These are phyloP conservation scores for Dexiosoma caninum DNA, from an alignment of 2,888 invertebrate genomes.

Conservation along the genomic window DNA sequence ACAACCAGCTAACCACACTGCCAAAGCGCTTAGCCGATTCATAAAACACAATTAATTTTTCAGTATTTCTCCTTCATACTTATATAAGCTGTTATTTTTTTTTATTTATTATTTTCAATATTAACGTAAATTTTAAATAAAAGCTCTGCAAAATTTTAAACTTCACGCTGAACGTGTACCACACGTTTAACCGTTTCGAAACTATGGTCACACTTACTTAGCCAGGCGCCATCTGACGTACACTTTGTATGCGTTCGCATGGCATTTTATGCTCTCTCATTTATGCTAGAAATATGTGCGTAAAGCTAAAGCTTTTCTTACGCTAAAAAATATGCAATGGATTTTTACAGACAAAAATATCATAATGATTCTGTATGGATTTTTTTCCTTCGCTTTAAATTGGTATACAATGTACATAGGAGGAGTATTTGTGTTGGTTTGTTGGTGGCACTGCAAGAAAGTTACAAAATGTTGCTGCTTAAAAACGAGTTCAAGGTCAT, in stretches of 20 bases:
- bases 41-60: conserved; percentile 42
- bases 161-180: too few relatives aligned
- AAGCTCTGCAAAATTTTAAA: conserved; percentile 6
- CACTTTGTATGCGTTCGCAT: not conserved
- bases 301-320: conserved; percentile 65
- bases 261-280: conserved; percentile 68
- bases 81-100: too few relatives aligned
- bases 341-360: not conserved
- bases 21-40: conserved; percentile 85
- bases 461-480: conserved; percentile 16
- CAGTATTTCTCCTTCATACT: not conserved
- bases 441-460: not conserved
- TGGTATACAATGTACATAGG: not conserved
- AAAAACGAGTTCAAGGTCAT: conserved; percentile 56
- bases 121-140: conserved; percentile 14
- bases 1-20: conserved; percentile 99
- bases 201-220: not conserved
- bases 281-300: conserved; percentile 44
- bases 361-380: not conserved
- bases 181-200: not conserved
- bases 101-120: conserved; percentile 13
- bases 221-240: conserved; percentile 67
- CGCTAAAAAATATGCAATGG: conserved; percentile 72
- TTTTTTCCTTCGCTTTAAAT: not conserved
- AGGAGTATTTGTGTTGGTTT: not conserved